Percentiles rank a stretch among this genome's conserved stretches.
phyloP scores from a whole-genome alignment of 2,888 invertebrate genomes.

The Apantesis nais region DNA sequence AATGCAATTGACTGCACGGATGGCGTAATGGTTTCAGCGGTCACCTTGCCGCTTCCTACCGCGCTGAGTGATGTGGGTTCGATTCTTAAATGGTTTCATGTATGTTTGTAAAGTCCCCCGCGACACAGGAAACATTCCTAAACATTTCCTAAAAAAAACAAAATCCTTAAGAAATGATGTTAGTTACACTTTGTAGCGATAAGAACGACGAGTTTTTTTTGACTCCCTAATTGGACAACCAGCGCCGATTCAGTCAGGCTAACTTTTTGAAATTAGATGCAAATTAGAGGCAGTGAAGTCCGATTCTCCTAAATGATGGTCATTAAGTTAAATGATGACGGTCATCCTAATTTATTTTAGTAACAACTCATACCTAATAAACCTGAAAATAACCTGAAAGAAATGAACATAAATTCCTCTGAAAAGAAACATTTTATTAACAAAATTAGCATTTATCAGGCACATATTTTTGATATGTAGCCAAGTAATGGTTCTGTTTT shows the following conservation, averaged over 20 bases:
- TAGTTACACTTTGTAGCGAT: neutral
- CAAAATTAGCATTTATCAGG: constrained; percentile 2
- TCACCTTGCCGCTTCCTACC: too few relatives aligned
- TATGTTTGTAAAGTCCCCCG: too few relatives aligned
- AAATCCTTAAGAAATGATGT: too few relatives aligned
- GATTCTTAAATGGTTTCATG: too few relatives aligned
- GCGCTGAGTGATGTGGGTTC: too few relatives aligned
- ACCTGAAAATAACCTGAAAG: too few relatives aligned
- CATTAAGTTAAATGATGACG: neutral
- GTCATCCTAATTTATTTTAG: neutral
- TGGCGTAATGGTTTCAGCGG: too few relatives aligned
- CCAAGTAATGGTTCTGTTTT: neutral
- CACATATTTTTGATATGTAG: neutral
- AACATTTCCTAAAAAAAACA: too few relatives aligned
- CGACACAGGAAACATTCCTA: too few relatives aligned
- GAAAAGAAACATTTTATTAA: neutral
- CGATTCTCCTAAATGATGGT: neutral
- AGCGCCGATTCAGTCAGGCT: neutral
- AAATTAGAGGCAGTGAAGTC: neutral
- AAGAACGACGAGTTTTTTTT: neutral
- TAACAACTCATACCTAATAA: too few relatives aligned
- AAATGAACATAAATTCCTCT: neutral
- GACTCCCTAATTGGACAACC: neutral
- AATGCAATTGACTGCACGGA: too few relatives aligned
- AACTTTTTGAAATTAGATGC: neutral